A percentile compares a stretch with the other conserved stretches of the same genome.
phyloP scores from a whole-genome alignment of 2,888 invertebrate species.

The Lacanobia wlatinum region DNA sequence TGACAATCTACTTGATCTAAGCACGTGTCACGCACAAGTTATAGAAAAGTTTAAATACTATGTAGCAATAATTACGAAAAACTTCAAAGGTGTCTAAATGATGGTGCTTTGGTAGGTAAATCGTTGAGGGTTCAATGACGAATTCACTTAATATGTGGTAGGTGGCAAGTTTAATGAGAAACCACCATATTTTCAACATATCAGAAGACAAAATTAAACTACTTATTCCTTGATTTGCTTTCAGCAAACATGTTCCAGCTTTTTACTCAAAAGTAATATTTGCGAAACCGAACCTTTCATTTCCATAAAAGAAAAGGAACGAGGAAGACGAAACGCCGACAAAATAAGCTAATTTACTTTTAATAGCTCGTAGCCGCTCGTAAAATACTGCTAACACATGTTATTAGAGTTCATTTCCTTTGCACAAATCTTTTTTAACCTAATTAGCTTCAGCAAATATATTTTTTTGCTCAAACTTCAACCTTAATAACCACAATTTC shows the following conservation, averaged over 20 bases:
- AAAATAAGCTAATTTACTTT: conserved; percentile 65
- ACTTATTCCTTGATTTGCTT: conserved; percentile 4
- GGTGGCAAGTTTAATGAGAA: no score
- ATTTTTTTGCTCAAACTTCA: conserved; percentile 51
- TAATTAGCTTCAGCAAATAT: conserved; percentile 64
- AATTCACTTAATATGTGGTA: no score
- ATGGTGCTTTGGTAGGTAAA: neutral
- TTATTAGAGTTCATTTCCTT: conserved; percentile 65
- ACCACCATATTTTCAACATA: neutral
- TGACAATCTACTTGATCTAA: no score
- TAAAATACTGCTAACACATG: conserved; percentile 61
- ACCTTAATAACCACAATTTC: conserved; percentile 60
- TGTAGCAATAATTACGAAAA: neutral
- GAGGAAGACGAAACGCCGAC: conserved; percentile 35
- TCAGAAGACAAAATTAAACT: neutral
- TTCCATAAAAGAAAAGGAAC: conserved; percentile 37
- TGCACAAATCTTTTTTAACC: conserved; percentile 59
- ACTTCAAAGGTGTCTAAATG: neutral
- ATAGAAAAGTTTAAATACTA: neutral
- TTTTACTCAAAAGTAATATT: conserved; percentile 48
- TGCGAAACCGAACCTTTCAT: conserved; percentile 30
- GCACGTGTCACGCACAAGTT: neutral
- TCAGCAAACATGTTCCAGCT: conserved; percentile 17
- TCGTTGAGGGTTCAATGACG: no score
- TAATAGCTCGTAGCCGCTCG: conserved; percentile 58